phyloP scores from a whole-genome alignment of 2,888 invertebrate genomes.

The Drosophila quinaria region DNA sequence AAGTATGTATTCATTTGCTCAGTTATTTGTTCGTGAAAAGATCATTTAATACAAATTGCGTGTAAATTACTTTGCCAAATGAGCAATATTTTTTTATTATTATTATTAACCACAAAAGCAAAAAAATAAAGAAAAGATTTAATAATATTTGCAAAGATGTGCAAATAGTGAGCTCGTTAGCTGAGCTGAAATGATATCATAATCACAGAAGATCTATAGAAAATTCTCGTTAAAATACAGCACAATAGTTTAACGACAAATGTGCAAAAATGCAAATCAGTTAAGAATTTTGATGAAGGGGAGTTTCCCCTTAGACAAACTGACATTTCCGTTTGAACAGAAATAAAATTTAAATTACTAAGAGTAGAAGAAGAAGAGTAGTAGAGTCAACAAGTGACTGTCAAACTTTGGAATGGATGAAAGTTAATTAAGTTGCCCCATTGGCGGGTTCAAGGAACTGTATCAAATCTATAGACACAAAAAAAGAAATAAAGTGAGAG shows the following conservation, averaged over 20 bases:
- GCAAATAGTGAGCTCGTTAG: conserved; percentile 44
- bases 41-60: conserved; percentile 49
- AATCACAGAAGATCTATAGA: conserved; percentile 24
- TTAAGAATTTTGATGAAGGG: conserved; percentile 13
- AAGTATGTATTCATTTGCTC: conserved; percentile 16
- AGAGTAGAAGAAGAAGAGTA: neutral
- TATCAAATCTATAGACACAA: conserved; percentile 36
- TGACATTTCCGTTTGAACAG: conserved; percentile 46
- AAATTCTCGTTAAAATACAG: conserved; percentile 23
- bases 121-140: neutral
- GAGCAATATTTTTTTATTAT: conserved; percentile 21
- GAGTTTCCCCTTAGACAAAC: conserved; percentile 6
- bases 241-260: conserved; percentile 20
- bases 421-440: conserved; percentile 73
- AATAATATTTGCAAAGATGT: conserved; percentile 36
- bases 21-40: conserved; percentile 15
- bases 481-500: conserved; percentile 26
- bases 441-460: conserved; percentile 70
- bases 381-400: conserved; percentile 12
- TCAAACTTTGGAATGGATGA: conserved; percentile 58
- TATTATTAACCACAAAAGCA: conserved; percentile 25
- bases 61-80: conserved; percentile 56
- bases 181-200: conserved; percentile 55
- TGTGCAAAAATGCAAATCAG: conserved; percentile 47
- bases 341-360: neutral